Conservation (phyloP, 2,888 invertebrate species). For the Hedychridium roseum region DNA sequence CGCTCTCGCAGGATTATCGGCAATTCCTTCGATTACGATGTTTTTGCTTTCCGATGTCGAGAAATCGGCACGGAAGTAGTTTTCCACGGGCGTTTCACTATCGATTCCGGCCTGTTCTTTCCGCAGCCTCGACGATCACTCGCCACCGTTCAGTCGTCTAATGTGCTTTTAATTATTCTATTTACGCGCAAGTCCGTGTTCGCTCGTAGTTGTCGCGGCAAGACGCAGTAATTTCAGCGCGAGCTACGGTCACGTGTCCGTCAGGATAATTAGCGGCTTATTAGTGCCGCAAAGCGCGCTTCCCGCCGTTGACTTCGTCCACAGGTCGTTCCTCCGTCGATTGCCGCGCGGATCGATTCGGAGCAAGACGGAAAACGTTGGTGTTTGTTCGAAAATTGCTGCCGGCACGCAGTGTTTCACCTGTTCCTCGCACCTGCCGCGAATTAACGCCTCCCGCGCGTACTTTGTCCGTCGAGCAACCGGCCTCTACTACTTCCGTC, state of each 20-base stretch:
- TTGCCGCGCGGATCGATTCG: conserved; percentile 12
- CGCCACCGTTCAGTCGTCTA: conserved; percentile 36
- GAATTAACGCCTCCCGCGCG: conserved; percentile 32
- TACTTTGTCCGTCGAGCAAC: too few species aligned
- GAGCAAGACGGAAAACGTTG: neutral
- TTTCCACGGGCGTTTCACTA: neutral
- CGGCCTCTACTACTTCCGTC: conserved; percentile 5
- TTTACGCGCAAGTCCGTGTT: conserved; percentile 44
- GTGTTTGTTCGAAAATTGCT: conserved; percentile 5
- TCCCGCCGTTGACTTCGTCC: neutral
- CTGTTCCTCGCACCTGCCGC: conserved; percentile 41
- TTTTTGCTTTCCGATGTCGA: too few species aligned
- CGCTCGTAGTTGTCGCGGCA: conserved; percentile 45
- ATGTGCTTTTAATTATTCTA: conserved; percentile 59
- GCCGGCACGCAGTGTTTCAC: conserved; percentile 32
- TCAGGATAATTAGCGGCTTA: conserved; percentile 51
- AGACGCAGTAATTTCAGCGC: neutral
- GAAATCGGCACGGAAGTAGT: too few species aligned
- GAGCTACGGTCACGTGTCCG: conserved; percentile 19
- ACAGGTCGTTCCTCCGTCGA: conserved; percentile 4
- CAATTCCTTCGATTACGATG: too few species aligned
- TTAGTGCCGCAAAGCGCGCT: conserved; percentile 30
- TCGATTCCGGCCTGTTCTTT: neutral
- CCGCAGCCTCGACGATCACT: neutral
- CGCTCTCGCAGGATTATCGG: neutral